Evolutionary conservation across 2,797 vertebrate genomes (phyloP).

Genomic region (Pantherophis alleghaniensis): DNA sequence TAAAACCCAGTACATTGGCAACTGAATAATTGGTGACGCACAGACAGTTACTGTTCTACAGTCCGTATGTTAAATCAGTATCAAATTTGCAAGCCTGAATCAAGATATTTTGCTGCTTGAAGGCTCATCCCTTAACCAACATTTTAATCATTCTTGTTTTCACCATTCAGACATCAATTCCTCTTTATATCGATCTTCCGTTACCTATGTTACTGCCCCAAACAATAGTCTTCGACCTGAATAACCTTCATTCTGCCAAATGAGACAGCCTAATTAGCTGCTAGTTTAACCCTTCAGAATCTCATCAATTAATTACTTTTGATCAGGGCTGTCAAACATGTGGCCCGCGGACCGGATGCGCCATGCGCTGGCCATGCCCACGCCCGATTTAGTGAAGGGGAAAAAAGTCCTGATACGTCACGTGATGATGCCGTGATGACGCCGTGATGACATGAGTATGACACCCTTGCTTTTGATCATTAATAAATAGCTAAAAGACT

Average conservation of each 20-base stretch:
- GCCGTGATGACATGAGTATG: too few species aligned
- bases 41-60: neutral
- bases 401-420: too few species aligned
- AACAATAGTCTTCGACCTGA: neutral
- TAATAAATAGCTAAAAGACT: neutral
- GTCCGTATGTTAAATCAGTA: neutral
- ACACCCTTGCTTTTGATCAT: neutral
- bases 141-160: neutral
- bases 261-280: neutral
- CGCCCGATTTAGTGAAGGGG: too few species aligned
- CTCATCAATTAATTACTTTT: neutral
- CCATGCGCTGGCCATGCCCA: too few species aligned
- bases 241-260: neutral
- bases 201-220: neutral
- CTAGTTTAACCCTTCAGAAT: neutral
- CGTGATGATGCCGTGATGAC: too few species aligned
- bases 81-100: neutral
- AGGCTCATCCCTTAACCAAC: neutral
- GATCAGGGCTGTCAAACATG: neutral
- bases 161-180: neutral
- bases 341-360: fast-evolving
- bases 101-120: neutral
- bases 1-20: neutral
- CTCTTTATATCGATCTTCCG: neutral
- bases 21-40: neutral